phyloP scores from a whole-genome alignment of 2,113 vertebrate genomes.

The Carassius carassius region DNA sequence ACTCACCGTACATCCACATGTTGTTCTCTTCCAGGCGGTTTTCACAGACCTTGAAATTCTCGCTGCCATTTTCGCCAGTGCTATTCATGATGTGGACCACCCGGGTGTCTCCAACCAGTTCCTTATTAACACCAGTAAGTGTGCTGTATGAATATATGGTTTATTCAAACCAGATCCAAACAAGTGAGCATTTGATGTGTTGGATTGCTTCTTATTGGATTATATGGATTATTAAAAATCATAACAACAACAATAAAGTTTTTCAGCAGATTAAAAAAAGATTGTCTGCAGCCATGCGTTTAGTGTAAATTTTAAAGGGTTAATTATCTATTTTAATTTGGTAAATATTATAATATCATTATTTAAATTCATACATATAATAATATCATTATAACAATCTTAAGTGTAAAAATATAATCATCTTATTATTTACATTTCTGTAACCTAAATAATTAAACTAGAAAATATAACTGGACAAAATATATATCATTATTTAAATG shows the following conservation, averaged over 20 bases:
- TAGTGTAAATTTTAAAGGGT: neutral
- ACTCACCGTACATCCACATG: constrained; percentile 4
- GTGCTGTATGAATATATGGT: neutral
- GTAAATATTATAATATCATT: neutral
- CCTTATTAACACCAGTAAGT: constrained; percentile 90
- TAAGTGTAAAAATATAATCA: neutral
- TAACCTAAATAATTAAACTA: neutral
- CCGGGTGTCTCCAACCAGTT: constrained; percentile 90
- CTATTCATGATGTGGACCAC: constrained; percentile 89
- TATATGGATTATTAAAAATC: too few species aligned
- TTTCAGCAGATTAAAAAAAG: neutral
- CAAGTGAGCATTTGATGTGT: neutral
- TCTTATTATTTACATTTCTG: neutral
- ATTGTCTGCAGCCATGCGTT: neutral
- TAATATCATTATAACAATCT: neutral
- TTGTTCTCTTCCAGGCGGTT: constrained; percentile 75
- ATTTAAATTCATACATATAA: neutral
- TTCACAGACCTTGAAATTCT: constrained; percentile 73
- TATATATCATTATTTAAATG: too few species aligned
- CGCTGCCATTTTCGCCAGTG: constrained; percentile 86
- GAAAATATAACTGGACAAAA: neutral
- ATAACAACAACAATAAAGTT: neutral
- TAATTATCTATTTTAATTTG: too few species aligned
- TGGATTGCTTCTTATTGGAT: neutral
- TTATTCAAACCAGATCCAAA: neutral